Evolutionary conservation across 1,140 invertebrate species (phyloP).

Genomic region (Fopius arisanus): DNA sequence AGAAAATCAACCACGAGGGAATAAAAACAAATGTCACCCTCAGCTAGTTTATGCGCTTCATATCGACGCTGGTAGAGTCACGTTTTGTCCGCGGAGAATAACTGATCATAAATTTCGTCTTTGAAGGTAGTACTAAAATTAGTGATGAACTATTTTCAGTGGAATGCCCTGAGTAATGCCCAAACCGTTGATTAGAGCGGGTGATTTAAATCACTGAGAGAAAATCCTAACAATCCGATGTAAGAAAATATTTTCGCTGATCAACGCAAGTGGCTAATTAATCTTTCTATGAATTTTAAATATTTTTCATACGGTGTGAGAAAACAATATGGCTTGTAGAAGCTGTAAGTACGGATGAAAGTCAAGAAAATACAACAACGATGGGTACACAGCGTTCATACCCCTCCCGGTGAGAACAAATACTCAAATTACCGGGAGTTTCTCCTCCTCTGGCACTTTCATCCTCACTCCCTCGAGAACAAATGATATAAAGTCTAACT

Average conservation of each 20-base stretch:
- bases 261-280: no score
- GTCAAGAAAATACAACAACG: background rate
- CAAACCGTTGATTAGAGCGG: no score
- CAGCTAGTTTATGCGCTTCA: background rate
- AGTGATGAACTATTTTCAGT: no score
- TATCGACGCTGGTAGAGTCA: background rate
- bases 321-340: background rate
- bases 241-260: no score
- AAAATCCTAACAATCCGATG: no score
- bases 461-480: background rate
- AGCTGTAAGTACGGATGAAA: conserved; percentile 5
- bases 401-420: background rate
- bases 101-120: background rate
- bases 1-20: background rate
- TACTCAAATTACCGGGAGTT: background rate
- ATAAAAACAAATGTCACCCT: background rate
- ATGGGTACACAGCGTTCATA: background rate
- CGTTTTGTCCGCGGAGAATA: background rate
- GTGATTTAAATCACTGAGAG: no score
- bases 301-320: background rate
- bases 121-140: background rate
- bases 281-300: no score
- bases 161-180: no score
- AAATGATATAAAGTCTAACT: background rate
- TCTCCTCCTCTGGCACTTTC: background rate